These are phyloP conservation scores for Notarius lentiginosus DNA, from an alignment of 2,113 vertebrate species.

Conservation along the genomic window DNA sequence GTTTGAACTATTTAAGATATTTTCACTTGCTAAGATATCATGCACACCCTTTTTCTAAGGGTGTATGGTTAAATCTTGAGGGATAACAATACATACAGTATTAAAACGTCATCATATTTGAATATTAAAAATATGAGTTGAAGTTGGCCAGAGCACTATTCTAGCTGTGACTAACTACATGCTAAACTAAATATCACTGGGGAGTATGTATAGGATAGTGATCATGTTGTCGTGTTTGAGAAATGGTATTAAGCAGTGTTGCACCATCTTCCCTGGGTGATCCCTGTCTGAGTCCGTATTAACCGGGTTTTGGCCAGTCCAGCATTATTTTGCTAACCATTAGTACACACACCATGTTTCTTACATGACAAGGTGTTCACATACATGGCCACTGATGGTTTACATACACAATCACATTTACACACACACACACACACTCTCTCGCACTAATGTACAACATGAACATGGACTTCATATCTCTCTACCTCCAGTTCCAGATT, in stretches of 20 bases:
- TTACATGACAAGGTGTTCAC: constrained; percentile 18
- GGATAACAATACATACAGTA: neutral
- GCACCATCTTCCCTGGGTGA: neutral
- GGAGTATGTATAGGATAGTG: neutral
- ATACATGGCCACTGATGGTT: neutral
- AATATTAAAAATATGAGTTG: neutral
- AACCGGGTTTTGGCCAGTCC: constrained; percentile 33
- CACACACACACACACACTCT: neutral
- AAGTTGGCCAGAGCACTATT: neutral
- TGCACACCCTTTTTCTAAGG: neutral
- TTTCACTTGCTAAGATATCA: no score
- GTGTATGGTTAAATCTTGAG: neutral
- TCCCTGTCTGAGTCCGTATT: constrained; percentile 34
- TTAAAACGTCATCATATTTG: neutral
- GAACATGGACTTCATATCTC: constrained; percentile 39
- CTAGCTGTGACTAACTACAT: neutral
- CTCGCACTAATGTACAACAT: constrained; percentile 18
- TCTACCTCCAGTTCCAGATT: constrained; percentile 41
- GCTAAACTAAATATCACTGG: neutral
- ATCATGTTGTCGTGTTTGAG: neutral
- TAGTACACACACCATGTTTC: constrained; percentile 14
- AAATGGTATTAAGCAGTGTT: neutral
- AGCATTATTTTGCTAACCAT: neutral
- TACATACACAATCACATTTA: constrained; percentile 13
- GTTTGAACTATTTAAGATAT: no score